These are phyloP conservation scores for Myripristis murdjan DNA, from an alignment of 2,797 vertebrate genomes.

Conservation along the genomic window DNA sequence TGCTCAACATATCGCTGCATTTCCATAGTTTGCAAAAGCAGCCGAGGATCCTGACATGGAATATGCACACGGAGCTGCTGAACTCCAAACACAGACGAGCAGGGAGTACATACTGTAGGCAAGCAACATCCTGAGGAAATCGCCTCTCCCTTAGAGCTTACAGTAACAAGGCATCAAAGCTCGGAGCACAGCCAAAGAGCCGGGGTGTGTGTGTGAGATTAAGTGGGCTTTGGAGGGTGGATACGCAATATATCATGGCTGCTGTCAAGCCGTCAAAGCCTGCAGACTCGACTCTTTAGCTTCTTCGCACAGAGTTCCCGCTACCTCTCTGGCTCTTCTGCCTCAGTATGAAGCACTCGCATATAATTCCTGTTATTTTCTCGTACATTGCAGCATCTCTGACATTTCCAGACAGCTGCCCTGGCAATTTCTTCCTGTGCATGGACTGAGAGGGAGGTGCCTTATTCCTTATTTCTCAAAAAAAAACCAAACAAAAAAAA, in stretches of 20 bases:
- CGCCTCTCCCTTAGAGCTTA: slow-evolving; percentile 60
- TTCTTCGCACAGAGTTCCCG: too few species aligned
- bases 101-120: slow-evolving; percentile 40
- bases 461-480: too few species aligned
- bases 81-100: slow-evolving; percentile 42
- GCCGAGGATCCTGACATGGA: slow-evolving; percentile 14
- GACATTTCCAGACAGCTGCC: too few species aligned
- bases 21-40: slow-evolving; percentile 17
- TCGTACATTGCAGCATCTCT: too few species aligned
- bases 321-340: too few species aligned
- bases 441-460: too few species aligned
- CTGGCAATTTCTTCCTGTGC: too few species aligned
- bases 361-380: too few species aligned
- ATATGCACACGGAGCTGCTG: slow-evolving; percentile 24
- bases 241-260: not conserved
- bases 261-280: not conserved
- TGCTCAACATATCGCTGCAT: slow-evolving; percentile 17
- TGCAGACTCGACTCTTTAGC: not conserved
- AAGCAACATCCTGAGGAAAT: slow-evolving; percentile 75
- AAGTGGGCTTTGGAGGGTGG: slow-evolving; percentile 5
- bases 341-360: too few species aligned
- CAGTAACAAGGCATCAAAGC: slow-evolving; percentile 63
- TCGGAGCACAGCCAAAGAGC: slow-evolving; percentile 37
- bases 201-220: slow-evolving; percentile 8
- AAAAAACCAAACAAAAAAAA: too few species aligned